Evolutionary conservation across 2,113 vertebrate species (phyloP), one percentile per base, ranked within the genome.

Genomic region (Pitta sordida): DNA sequence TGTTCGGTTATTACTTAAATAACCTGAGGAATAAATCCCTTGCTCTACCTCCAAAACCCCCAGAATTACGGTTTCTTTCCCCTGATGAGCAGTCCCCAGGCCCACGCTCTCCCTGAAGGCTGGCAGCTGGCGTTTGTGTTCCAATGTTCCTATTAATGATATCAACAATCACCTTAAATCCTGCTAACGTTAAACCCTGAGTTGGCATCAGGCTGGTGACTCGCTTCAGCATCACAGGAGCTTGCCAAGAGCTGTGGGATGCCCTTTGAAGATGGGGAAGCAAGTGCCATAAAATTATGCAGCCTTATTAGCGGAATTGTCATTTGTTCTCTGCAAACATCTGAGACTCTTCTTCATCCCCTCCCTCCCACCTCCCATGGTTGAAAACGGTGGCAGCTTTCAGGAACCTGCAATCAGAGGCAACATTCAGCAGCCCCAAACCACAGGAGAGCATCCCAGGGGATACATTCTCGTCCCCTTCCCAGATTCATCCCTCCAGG

Each of bases 201-300:
- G 86, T 91, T 95, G 95, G 83, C 67, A 71, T 7, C 3, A 1
- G 58, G 76, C 76, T 94, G 52, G 86, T 48, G 56, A 75, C 65
- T 62, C n/a, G 43, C 92, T 95, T 70, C 84, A 92, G 74, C 89
- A 83, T 84, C 81, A 17, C 62, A 32, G 12, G 77, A 59, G 44
- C 81, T 69, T 96, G 95, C 96, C 94, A 96, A 93, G 74, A 92
- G 58, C 94, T 79, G 84, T 73, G 91, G 95, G 95, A 92, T 95
- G 92, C 94, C 95, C 89, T 96, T 92, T 91, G 94, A 94, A 95
- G 94, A 79, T 2, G 62, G 26, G 21, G 58, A 91, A 89, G 70
- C 67, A 11, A 77, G 67, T 1, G 16, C 86, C 65, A 87, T 92
- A 65, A 73, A 94, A 96, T 96, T 53, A 87, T 91, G 70, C 91